These are phyloP conservation scores for Eupithecia tripunctaria DNA, from an alignment of 2,888 invertebrate genomes.

Conservation along the genomic window DNA sequence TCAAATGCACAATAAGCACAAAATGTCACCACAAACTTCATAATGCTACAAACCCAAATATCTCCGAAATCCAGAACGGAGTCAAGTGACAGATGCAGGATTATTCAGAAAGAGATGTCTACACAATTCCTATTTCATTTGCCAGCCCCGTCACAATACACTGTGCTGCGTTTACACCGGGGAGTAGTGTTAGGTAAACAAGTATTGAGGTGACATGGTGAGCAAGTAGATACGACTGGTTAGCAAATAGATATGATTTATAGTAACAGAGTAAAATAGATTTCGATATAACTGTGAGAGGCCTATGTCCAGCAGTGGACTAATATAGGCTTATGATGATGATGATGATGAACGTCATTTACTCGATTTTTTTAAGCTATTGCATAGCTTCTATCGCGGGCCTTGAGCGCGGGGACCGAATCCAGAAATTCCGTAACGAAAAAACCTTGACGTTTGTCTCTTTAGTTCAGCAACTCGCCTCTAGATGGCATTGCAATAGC, in stretches of 20 bases:
- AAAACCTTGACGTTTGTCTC: too few species aligned
- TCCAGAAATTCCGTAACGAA: too few species aligned
- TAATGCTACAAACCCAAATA: slow-evolving; percentile 8
- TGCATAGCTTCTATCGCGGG: too few species aligned
- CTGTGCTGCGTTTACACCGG: slow-evolving; percentile 17
- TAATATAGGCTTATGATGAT: too few species aligned
- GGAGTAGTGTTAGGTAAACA: slow-evolving; percentile 9
- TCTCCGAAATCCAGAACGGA: slow-evolving; percentile 12
- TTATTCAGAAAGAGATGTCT: slow-evolving; percentile 27
- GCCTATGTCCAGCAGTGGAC: too few species aligned
- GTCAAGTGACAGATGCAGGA: slow-evolving; percentile 19
- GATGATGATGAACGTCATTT: too few species aligned
- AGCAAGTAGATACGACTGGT: background rate
- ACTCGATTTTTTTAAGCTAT: too few species aligned
- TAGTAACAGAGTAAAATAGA: background rate
- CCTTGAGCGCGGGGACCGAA: too few species aligned
- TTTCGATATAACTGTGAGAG: background rate
- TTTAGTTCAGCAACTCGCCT: too few species aligned
- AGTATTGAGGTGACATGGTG: slow-evolving; percentile 2
- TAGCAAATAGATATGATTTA: background rate
- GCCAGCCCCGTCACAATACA: slow-evolving; percentile 30
- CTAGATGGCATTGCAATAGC: too few species aligned
- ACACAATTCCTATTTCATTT: slow-evolving; percentile 35
- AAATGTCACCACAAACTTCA: slow-evolving; percentile 5
- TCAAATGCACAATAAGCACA: slow-evolving; percentile 2